Evolutionary conservation across 2,888 invertebrate species (phyloP), one percentile per base, ranked within the genome.

Genomic region (Allolobophora icterica): DNA sequence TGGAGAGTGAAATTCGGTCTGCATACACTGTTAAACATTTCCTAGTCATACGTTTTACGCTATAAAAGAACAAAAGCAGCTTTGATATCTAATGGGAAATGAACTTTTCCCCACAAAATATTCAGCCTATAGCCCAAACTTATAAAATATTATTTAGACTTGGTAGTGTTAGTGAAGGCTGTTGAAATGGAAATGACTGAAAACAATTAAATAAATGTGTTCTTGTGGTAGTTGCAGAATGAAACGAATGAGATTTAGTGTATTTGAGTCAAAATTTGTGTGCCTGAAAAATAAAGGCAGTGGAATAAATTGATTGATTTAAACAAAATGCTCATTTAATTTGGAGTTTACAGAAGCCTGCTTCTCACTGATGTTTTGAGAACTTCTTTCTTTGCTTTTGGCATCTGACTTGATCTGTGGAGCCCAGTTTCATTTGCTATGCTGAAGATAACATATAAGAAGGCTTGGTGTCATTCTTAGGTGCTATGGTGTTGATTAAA

Each of bases 401-500:
- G 24, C n/a, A 30, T 71, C 71, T 71, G n/a, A n/a, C 11, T 71
- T 30, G 71, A 52, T n/a, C n/a, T 71, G 71, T n/a, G 11, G n/a
- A 71, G 13, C 71, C n/a, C n/a, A n/a, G 8, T 30, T 71, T 71
- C 71, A 17, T n/a, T n/a, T 13, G 24, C 8, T 71, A 5, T 30
- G 71, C 71, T 71, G 11, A n/a, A 30, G n/a, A 71, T 52, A 24
- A n/a, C 8, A 13, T 71, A n/a, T 71, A n/a, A 11, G 71, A 71
- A n/a, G 71, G 71, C 71, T 71, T 71, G 71, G 8, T 71, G 71
- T 42, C 38, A 40, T 45, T 52, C 42, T 84, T 11, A 87, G 52
- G 42, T 87, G 95, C 97, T 6, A 93, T 96, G 35, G 93, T 94
- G 1, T 94, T 97, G 30, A 95, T 98, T 17, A 95, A 95, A 89